Evolutionary conservation across 2,888 invertebrate genomes (phyloP), one percentile per base, ranked within the genome.

Genomic region (Parnassius mnemosyne): DNA sequence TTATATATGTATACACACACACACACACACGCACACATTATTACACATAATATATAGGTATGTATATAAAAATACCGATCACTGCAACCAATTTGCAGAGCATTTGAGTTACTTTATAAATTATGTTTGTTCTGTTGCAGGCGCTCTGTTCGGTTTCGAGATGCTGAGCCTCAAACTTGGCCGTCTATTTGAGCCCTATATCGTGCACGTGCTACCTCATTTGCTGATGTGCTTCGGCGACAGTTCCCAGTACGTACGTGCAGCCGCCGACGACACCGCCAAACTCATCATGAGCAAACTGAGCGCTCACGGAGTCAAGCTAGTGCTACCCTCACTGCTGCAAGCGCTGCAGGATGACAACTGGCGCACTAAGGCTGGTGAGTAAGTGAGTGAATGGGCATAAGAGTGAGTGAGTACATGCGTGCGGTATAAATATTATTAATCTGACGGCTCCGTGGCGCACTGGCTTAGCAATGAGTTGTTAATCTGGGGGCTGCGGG

Each of bases 141-240:
- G 97, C 58, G 98, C 99, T 0, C 90, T 99, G 58, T 97, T 99
- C 91, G 99, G 99, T 0, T 97, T 99, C 89, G 99, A 99, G 92
- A 98, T 98, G 95, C 93, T 99, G 53, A 98, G 98, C 85, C 95
- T 95, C 73, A 97, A 97, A 94, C 93, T 99, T 75, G 99, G 99
- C 0, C 95, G 98, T 53, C 92, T 99, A 63, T 99, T 99, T 91
- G 99, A 99, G 89, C 99, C 99, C 0, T 99, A 99, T 91, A 97
- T 99, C 66, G 98, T 99, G 60, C 98, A 99, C 84, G 97, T 99
- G 54, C 92, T 99, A 68, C 99, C 99, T 0, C 96, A 98, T 88
- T 93, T 99, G 75, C 92, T 99, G 69, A 93, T 97, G 68, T 98
- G 98, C 85, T 98, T 99, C 86, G 99, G 99, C 10, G 99, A 99